Evolutionary conservation across 2,113 vertebrate genomes (phyloP).

Genomic region (Suncus etruscus): DNA sequence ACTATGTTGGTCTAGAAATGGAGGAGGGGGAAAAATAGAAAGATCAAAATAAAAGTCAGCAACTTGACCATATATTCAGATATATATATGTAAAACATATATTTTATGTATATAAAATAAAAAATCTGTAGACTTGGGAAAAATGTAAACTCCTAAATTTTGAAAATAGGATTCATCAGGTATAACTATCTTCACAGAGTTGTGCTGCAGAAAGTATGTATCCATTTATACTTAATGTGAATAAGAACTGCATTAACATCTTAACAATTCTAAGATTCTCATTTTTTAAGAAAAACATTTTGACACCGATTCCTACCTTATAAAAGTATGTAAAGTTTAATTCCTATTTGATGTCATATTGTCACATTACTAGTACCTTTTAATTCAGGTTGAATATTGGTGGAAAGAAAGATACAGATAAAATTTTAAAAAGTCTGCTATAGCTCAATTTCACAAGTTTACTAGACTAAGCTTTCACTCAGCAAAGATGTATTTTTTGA

Average conservation of each 20-base stretch:
- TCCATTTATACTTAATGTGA: background rate
- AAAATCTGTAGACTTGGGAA: conserved; percentile 78
- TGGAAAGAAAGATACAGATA: conserved; percentile 10
- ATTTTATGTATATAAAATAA: conserved; percentile 78
- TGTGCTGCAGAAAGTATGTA: conserved; percentile 32
- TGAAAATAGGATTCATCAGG: conserved; percentile 69
- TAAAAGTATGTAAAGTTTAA: background rate
- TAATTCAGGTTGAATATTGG: background rate
- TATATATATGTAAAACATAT: background rate
- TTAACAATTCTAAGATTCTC: conserved; percentile 38
- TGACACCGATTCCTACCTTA: background rate
- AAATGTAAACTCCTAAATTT: conserved; percentile 74
- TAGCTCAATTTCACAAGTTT: background rate
- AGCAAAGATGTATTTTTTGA: background rate
- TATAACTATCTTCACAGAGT: conserved; percentile 59
- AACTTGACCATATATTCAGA: conserved; percentile 83
- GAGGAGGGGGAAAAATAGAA: conserved; percentile 79
- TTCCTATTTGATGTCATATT: background rate
- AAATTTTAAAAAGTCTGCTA: background rate
- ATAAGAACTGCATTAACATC: background rate
- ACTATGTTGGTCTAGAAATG: conserved; percentile 86
- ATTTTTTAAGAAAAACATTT: conserved; percentile 22
- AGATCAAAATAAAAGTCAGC: conserved; percentile 85
- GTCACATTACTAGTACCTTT: conserved; percentile 1
- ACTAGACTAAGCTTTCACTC: conserved; percentile 22